Evolutionary conservation across 2,888 invertebrate genomes (phyloP), one percentile per base, ranked within the genome.

Genomic region (Hoplodrina blanda): DNA sequence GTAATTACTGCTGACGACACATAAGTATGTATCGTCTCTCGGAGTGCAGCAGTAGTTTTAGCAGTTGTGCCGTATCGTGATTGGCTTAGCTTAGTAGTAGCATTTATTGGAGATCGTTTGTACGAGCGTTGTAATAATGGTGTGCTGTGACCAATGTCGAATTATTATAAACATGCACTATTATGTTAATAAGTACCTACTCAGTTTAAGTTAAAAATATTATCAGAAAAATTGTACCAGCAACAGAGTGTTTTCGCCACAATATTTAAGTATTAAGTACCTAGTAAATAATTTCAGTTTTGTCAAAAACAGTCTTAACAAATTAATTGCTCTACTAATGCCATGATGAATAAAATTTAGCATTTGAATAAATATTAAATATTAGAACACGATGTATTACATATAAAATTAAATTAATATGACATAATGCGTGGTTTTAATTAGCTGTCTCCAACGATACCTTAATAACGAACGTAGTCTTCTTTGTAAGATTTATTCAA

Each of bases 281-380:
- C n/a, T n/a, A 37, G 37, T 15, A 5, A 25, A 15, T 37, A 4
- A 6, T 60, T 37, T 55, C 17, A 30, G 17, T 17, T 8, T 17
- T 19, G 10, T 44, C 19, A 2, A 53, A 53, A 62, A 13, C 44
- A 13, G 2, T 67, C 20, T 62, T 0, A 13, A n/a, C 4, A 30
- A 62, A 62, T 66, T 19, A 8, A 11, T 62, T 63, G 15, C 44
- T 33, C 15, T 64, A 54, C 25, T 25, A 41, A 61, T 52, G 19
- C 41, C 19, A 6, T 52, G 5, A 30, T 30, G 8, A 19, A 19
- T 62, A 5, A 15, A 15, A 62, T 65, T 25, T n/a, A 25, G 17
- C 25, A 25, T 1, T 8, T 25, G 10, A 37, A 15, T 25, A 50
- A 60, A n/a, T 6, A 13, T 41, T 2, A 41, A 41, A 41, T 41